Conservation (phyloP, 2,888 invertebrate genomes). For the Bellardia bayeri region DNA sequence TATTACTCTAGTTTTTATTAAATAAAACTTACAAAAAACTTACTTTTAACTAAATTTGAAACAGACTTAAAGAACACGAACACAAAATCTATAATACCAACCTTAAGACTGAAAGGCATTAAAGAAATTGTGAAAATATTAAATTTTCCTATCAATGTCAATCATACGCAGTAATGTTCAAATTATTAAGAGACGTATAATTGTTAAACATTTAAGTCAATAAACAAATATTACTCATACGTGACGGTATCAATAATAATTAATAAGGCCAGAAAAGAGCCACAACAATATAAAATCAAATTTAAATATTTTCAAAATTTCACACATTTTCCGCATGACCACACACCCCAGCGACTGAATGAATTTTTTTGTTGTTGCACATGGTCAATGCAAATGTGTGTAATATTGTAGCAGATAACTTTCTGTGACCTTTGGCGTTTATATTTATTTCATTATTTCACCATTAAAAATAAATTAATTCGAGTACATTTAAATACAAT, state of each 20-base stretch:
- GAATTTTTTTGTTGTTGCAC: not conserved
- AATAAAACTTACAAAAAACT: not conserved
- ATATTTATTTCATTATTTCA: not conserved
- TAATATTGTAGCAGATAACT: not conserved
- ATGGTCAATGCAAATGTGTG: not conserved
- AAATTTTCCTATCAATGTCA: not conserved
- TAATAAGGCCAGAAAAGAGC: not conserved
- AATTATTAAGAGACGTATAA: not conserved
- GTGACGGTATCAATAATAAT: not conserved
- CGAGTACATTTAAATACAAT: not conserved
- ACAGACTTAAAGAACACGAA: not conserved
- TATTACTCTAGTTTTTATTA: not conserved
- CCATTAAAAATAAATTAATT: slow-evolving; percentile 14
- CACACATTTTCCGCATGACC: not conserved
- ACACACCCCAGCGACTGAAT: not conserved
- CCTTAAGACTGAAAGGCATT: too few relatives aligned
- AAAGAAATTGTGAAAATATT: too few relatives aligned
- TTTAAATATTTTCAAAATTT: not conserved
- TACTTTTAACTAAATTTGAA: not conserved
- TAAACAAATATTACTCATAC: slow-evolving; percentile 19
- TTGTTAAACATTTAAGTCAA: slow-evolving; percentile 11
- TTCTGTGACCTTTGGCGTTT: not conserved
- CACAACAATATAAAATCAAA: not conserved
- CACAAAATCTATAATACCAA: too few relatives aligned
- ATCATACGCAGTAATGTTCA: not conserved